Conservation (phyloP, 2,113 vertebrate species). For the Lamprotornis superbus region DNA sequence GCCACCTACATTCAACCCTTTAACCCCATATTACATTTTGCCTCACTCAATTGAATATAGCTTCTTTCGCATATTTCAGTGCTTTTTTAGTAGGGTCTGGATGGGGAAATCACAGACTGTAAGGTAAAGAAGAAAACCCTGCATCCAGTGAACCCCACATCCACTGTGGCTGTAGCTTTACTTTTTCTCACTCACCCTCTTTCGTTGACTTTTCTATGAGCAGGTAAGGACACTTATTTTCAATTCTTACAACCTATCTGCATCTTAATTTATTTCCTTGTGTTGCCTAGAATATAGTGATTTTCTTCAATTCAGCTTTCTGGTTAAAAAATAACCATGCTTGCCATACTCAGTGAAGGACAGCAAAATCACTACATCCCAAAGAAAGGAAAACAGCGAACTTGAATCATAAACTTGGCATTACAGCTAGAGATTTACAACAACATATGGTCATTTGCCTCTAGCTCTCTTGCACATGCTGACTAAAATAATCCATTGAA, state of each 20-base stretch:
- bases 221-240: conserved; percentile 2
- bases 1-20: background rate
- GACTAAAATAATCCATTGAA: conserved; percentile 38
- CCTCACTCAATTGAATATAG: background rate
- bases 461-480: background rate
- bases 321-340: background rate
- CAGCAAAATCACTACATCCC: background rate
- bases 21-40: background rate
- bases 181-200: background rate
- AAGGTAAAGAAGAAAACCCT: background rate
- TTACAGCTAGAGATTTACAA: background rate
- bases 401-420: background rate
- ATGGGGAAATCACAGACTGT: background rate
- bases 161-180: background rate
- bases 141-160: background rate
- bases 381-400: conserved; percentile 20
- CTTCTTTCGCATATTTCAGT: background rate
- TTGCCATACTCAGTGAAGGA: background rate
- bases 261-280: background rate
- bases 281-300: background rate
- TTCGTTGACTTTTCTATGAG: background rate
- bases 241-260: background rate
- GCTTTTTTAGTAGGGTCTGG: background rate
- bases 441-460: background rate
- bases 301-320: conserved; percentile 6